A percentile compares a stretch with the other conserved stretches of the same genome.
phyloP scores from a whole-genome alignment of 2,888 invertebrate species.

The Chouioia cunea region DNA sequence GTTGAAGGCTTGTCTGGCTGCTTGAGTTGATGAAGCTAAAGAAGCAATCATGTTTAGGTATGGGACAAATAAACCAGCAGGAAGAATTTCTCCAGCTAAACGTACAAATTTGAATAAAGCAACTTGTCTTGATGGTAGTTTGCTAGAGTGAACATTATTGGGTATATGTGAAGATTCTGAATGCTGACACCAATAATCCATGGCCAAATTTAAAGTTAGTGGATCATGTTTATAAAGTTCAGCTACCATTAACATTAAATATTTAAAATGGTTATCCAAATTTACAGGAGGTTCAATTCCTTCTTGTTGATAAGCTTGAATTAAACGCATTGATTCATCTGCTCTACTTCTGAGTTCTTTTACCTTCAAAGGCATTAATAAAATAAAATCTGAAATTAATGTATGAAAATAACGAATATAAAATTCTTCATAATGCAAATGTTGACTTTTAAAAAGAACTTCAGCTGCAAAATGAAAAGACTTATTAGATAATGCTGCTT shows the following conservation, averaged over 20 bases:
- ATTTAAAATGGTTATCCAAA: constrained; percentile 84
- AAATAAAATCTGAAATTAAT: constrained; percentile 91
- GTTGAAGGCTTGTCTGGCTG: constrained; percentile 84
- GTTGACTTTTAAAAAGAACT: constrained; percentile 78
- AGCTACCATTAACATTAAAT: constrained; percentile 83
- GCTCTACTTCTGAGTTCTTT: constrained; percentile 86
- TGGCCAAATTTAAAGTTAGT: constrained; percentile 76
- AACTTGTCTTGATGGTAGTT: constrained; percentile 76
- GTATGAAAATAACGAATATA: constrained; percentile 86
- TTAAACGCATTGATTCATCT: constrained; percentile 88
- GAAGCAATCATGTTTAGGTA: constrained; percentile 90
- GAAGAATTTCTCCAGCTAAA: constrained; percentile 87
- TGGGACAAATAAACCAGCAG: constrained; percentile 85
- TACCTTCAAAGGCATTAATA: constrained; percentile 91
- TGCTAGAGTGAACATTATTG: constrained; percentile 60
- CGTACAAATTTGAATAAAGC: constrained; percentile 92
- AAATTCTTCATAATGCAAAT: constrained; percentile 82
- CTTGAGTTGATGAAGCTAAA: constrained; percentile 80
- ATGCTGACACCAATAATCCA: constrained; percentile 86
- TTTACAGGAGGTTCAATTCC: constrained; percentile 83
- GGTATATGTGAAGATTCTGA: constrained; percentile 66
- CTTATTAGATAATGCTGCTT: constrained; percentile 81
- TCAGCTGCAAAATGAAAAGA: constrained; percentile 86
- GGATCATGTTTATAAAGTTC: constrained; percentile 84
- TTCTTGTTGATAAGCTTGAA: constrained; percentile 80